Percentiles rank a stretch among this genome's conserved stretches.
phyloP scores from a whole-genome alignment of 2,113 vertebrate species.

The Paramormyrops kingsleyae region DNA sequence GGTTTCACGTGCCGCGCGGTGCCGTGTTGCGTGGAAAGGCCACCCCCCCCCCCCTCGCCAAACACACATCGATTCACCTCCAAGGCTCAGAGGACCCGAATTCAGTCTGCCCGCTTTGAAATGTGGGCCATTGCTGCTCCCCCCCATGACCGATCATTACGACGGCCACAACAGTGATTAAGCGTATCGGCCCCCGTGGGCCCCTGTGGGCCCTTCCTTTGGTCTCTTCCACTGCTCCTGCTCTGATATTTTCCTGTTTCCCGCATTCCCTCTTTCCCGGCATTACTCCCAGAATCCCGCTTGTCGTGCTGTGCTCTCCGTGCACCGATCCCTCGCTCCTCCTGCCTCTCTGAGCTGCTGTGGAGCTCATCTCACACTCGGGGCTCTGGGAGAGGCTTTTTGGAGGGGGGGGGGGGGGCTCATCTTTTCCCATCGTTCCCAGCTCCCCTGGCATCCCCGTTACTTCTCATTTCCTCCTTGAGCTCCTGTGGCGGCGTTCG shows the following conservation, averaged over 20 bases:
- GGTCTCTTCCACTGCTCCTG: neutral
- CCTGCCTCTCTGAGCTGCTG: neutral
- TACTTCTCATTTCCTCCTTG: neutral
- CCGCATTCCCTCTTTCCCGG: neutral
- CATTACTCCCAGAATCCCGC: neutral
- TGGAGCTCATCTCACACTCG: neutral
- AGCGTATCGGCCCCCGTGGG: neutral
- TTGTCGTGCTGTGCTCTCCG: neutral
- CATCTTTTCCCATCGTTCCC: neutral
- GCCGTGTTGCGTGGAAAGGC: neutral
- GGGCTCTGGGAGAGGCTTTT: neutral
- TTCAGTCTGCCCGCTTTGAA: neutral
- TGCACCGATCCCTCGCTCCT: neutral
- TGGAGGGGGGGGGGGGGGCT: neutral
- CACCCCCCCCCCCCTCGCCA: neutral
- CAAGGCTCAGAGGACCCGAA: neutral
- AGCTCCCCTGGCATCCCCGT: neutral
- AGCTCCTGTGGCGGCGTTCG: neutral
- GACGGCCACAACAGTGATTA: neutral
- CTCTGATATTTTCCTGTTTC: neutral
- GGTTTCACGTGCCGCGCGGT: neutral
- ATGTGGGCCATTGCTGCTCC: neutral
- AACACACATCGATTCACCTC: neutral
- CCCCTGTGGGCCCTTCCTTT: neutral
- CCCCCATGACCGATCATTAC: neutral